Conservation (phyloP, 1,140 invertebrate species). For the Drosophila santomea region DNA sequence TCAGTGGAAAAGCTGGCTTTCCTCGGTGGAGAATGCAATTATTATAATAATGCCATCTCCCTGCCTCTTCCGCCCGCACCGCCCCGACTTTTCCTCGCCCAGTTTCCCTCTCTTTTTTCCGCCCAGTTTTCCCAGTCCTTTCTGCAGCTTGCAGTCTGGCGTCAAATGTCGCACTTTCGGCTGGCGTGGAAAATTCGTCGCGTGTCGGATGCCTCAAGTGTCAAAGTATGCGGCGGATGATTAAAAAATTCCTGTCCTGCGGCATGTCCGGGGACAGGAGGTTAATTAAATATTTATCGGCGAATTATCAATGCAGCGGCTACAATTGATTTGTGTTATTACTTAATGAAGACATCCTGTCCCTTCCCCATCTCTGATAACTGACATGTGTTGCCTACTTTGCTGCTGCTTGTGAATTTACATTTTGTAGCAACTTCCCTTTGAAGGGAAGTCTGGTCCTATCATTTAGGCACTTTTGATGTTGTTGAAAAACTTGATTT, state of each 20-base stretch:
- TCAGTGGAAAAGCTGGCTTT: constrained; percentile 10
- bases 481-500: constrained; percentile 23
- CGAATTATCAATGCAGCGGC: constrained; percentile 47
- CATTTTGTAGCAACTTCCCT: background rate
- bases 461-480: background rate
- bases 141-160: constrained; percentile 37
- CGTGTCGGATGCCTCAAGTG: constrained; percentile 56
- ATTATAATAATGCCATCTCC: constrained; percentile 74
- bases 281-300: constrained; percentile 55
- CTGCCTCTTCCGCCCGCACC: constrained; percentile 1
- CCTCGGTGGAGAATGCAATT: constrained; percentile 67
- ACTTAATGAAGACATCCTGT: constrained; percentile 43
- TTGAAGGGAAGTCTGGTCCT: no score
- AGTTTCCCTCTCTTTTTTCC: background rate
- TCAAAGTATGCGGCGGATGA: constrained; percentile 75
- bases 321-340: constrained; percentile 55
- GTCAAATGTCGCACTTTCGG: constrained; percentile 76
- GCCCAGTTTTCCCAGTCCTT: background rate
- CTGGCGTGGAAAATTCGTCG: constrained; percentile 67
- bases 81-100: background rate
- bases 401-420: background rate
- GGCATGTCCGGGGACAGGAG: constrained; percentile 31
- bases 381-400: background rate
- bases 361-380: no score
- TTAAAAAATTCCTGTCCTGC: constrained; percentile 67